Evolutionary conservation across 2,797 vertebrate genomes (phyloP), one percentile per base, ranked within the genome.

Genomic region (Tapera naevia): DNA sequence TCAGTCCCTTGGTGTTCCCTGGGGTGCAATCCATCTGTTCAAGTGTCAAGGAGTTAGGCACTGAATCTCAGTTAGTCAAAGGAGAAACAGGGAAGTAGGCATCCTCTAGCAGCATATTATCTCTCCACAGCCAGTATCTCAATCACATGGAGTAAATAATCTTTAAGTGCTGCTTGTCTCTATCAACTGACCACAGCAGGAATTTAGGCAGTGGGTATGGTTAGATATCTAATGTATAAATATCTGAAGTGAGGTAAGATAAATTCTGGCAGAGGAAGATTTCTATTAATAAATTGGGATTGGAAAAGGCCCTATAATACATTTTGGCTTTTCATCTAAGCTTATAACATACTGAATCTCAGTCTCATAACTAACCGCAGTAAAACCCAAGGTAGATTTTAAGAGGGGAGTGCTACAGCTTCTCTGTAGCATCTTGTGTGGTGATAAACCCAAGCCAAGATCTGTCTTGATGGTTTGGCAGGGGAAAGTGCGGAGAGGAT

Each of bases 371-470:
- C 33, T 72, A 76, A 48, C 33, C 3, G 2, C 30, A 57, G 27
- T 83, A 91, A 84, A 88, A 71, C 17, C 45, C 54, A 82, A 88
- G 88, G 71, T n/a, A 86, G 69, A 82, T 86, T 86, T 85, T 62
- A 45, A 53, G 35, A 41, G 33, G 17, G 65, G 32, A 7, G 15
- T 48, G 58, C 21, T 64, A 58, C 67, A 88, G 48, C 23, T 17
- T 82, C 81, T 71, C 80, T 46, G 24, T 60, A 84, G 17, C 69
- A 70, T 81, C 61, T 65, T 85, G 28, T 43, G 24, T 66, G 32
- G 91, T 65, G 61, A 80, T 37, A 73, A 95, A 86, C 48, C 39
- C 53, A 90, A 79, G 70, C 70, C 89, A 89, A 91, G 56, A 90
- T 82, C 83, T 61, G 32, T 60, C 66, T 24, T 66, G 73, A 45